phyloP scores from a whole-genome alignment of 2,888 invertebrate genomes.

The Pardosa pseudoannulata region DNA sequence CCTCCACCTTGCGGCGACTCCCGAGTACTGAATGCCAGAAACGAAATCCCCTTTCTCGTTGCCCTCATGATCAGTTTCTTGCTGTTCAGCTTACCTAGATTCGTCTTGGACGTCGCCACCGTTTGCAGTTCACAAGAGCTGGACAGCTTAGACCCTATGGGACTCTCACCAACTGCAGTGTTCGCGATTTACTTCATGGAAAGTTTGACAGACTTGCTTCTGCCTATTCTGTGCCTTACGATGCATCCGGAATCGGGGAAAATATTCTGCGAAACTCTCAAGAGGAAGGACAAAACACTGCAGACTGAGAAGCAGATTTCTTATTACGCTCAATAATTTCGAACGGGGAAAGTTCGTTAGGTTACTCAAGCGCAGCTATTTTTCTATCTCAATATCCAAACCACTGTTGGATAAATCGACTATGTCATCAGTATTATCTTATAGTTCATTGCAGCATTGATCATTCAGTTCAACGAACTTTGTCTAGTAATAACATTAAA shows the following conservation, averaged over 20 bases:
- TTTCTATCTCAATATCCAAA: too few species aligned
- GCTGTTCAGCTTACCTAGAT: slow-evolving; percentile 25
- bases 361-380: too few species aligned
- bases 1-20: slow-evolving; percentile 25
- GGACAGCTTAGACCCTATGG: background rate
- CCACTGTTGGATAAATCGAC: too few species aligned
- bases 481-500: too few species aligned
- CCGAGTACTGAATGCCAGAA: slow-evolving; percentile 8
- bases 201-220: slow-evolving; percentile 21
- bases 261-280: background rate
- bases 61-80: slow-evolving; percentile 4
- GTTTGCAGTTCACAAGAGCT: slow-evolving; percentile 26
- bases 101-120: slow-evolving; percentile 1
- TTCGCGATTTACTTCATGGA: slow-evolving; percentile 39
- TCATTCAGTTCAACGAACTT: too few species aligned
- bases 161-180: background rate
- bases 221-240: slow-evolving; percentile 25
- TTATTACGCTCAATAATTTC: too few species aligned
- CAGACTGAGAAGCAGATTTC: too few species aligned
- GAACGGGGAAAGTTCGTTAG: too few species aligned
- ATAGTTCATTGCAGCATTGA: too few species aligned
- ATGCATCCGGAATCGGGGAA: slow-evolving; percentile 25
- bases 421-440: too few species aligned
- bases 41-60: slow-evolving; percentile 33
- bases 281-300: background rate